Evolutionary conservation across 2,888 invertebrate genomes (phyloP), one percentile per base, ranked within the genome.

Genomic region (Hypsopygia costalis): DNA sequence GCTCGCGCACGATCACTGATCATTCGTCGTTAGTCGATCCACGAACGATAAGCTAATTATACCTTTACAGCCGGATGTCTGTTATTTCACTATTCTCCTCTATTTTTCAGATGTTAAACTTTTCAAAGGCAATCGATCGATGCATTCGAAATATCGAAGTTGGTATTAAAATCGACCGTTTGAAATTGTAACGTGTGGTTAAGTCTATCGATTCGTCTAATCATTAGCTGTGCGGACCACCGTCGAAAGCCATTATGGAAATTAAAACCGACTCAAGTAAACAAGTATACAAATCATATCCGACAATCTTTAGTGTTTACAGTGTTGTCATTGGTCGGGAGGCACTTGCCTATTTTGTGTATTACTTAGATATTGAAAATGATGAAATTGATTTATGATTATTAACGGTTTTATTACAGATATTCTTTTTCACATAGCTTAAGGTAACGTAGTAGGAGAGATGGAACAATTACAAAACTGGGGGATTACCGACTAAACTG

Each of bases 31-130:
- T 69, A 70, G 62, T 51, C 75, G 81, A 82, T 82, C 72, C 59
- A 56, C 74, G 58, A 71, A 71, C 79, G 82, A 86, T 85, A 87
- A 82, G 75, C 68, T 81, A 86, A 87, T 85, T 80, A 83, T 75
- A 85, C 68, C 46, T 65, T 71, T 58, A 62, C 62, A 55, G 52
- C 25, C 64, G 67, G 72, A 73, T 69, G 67, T 69, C 67, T 70
- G 73, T 77, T 75, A 74, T 73, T 73, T 61, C 58, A 60, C 65
- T 63, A 69, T 70, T 68, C 62, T 67, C 57, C 61, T 69, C 71
- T 72, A 75, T 73, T 80, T 78, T 81, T 79, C 75, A 75, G 71
- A 71, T 69, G 68, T 72, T 75, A 74, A 73, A 61, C 67, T 72
- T 69, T 64, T 62, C 56, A 64, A 59, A 63, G 55, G 58, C 48